phyloP scores from a whole-genome alignment of 1,140 invertebrate species.

The Lordiphosa clarofinis region DNA sequence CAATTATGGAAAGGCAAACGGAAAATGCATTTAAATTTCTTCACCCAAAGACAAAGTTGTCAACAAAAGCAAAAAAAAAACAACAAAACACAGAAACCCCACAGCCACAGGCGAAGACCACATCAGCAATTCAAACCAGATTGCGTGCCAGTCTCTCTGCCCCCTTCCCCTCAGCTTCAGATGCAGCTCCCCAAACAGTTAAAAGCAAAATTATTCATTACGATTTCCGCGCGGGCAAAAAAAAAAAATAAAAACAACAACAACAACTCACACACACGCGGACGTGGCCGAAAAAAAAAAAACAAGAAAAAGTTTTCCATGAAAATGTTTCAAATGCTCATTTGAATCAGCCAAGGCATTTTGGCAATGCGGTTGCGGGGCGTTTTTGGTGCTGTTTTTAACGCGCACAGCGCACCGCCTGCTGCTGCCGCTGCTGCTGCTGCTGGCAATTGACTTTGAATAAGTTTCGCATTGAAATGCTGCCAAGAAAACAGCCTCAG shows the following conservation, averaged over 20 bases:
- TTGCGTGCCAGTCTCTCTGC: conserved; percentile 32
- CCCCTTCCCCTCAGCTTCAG: background rate
- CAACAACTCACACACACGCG: conserved; percentile 28
- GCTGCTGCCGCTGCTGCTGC: no score
- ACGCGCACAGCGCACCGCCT: conserved; percentile 21
- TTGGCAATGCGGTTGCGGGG: conserved; percentile 35
- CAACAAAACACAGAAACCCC: conserved; percentile 49
- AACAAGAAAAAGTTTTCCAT: conserved; percentile 57
- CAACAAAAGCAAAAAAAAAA: conserved; percentile 36
- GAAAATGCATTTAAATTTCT: background rate
- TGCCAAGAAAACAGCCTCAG: conserved; percentile 39
- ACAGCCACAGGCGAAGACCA: conserved; percentile 14
- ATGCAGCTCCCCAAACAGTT: conserved; percentile 45
- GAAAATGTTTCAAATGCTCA: conserved; percentile 75
- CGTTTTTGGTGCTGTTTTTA: conserved; percentile 50
- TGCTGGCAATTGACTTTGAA: conserved; percentile 66
- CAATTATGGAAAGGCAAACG: background rate
- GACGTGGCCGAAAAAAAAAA: conserved; percentile 17
- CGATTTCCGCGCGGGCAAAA: conserved; percentile 68
- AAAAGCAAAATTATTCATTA: conserved; percentile 75
- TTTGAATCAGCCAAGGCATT: conserved; percentile 58
- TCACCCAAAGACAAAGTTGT: conserved; percentile 39
- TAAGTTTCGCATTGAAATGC: conserved; percentile 69
- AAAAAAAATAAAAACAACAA: background rate
- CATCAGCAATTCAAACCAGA: conserved; percentile 54